Evolutionary conservation across 2,113 vertebrate species (phyloP).

Genomic region (Neotoma lepida): DNA sequence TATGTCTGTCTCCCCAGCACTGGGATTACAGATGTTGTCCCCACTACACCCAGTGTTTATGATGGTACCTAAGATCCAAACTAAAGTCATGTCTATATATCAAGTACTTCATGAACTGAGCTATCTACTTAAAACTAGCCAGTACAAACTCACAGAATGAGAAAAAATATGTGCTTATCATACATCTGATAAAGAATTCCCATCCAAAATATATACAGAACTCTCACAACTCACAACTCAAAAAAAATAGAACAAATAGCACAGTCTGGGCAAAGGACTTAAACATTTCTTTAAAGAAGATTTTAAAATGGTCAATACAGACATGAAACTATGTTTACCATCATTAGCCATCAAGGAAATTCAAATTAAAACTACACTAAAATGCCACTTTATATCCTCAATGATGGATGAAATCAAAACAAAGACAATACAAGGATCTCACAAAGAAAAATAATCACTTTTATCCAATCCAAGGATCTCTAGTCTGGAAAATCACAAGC

Average conservation of each 20-base stretch:
- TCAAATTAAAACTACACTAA: slow-evolving; percentile 20
- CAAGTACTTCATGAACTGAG: background rate
- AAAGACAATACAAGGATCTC: background rate
- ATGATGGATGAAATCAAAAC: background rate
- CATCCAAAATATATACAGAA: slow-evolving; percentile 32
- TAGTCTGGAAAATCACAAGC: background rate
- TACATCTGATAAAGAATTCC: background rate
- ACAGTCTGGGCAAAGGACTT: background rate
- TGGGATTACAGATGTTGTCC: background rate
- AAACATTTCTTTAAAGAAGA: background rate
- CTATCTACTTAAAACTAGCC: background rate
- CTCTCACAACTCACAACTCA: background rate
- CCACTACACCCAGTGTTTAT: no score
- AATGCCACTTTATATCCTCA: background rate
- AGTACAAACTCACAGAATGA: background rate
- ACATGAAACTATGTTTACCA: background rate
- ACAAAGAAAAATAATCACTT: background rate
- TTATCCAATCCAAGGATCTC: slow-evolving; percentile 6
- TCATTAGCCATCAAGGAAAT: background rate
- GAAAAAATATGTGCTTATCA: background rate
- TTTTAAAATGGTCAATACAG: background rate
- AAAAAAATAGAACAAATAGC: no score
- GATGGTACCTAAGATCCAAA: background rate
- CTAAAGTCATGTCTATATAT: background rate
- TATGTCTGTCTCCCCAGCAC: background rate